Conservation (phyloP, 2,113 vertebrate genomes). For the Eudorcas thomsonii region DNA sequence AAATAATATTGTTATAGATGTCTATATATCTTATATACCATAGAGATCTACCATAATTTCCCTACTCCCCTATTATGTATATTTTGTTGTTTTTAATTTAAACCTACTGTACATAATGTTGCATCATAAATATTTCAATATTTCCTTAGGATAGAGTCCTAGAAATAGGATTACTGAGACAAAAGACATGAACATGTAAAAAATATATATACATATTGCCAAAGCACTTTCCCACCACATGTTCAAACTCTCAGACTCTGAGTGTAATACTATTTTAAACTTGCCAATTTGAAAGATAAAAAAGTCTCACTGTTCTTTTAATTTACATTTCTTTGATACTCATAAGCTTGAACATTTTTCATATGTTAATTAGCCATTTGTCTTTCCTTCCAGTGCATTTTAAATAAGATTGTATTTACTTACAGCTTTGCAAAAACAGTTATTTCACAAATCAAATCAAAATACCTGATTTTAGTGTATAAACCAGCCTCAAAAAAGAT, state of each 20-base stretch:
- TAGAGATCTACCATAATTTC: not conserved
- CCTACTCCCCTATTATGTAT: not conserved
- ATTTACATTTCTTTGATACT: slow-evolving; percentile 69
- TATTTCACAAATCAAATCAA: slow-evolving; percentile 67
- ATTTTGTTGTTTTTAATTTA: slow-evolving; percentile 36
- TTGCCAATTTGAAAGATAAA: slow-evolving; percentile 69
- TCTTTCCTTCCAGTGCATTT: slow-evolving; percentile 62
- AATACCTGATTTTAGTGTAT: slow-evolving; percentile 9
- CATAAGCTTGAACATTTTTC: slow-evolving; percentile 64
- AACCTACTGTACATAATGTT: slow-evolving; percentile 37
- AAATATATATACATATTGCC: slow-evolving; percentile 36
- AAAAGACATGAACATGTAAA: slow-evolving; percentile 51
- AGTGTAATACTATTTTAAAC: slow-evolving; percentile 51
- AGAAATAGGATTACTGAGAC: slow-evolving; percentile 55
- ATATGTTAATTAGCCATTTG: slow-evolving; percentile 73
- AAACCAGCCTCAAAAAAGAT: not conserved
- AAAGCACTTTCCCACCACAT: slow-evolving; percentile 56
- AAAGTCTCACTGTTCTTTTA: slow-evolving; percentile 60
- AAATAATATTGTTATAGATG: not conserved
- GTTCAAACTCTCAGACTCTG: slow-evolving; percentile 43
- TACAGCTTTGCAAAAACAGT: slow-evolving; percentile 57
- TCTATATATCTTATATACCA: not conserved
- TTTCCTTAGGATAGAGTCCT: slow-evolving; percentile 61
- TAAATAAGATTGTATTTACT: slow-evolving; percentile 70
- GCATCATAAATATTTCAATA: slow-evolving; percentile 61